Conservation (phyloP, 1,140 invertebrate species). For the Diabrotica virgifera region DNA sequence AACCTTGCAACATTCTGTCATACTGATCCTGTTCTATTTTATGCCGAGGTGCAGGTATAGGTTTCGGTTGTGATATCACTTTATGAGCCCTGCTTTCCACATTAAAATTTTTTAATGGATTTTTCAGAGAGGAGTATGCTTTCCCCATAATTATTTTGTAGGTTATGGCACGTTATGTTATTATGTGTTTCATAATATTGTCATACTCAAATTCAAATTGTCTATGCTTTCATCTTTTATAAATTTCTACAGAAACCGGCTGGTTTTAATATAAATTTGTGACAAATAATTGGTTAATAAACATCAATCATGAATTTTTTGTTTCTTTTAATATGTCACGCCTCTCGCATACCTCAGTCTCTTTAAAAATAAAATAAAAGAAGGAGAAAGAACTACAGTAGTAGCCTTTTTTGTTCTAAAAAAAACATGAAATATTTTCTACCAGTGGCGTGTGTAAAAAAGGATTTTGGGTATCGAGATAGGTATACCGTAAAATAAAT, state of each 20-base stretch:
- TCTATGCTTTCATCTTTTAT: no score
- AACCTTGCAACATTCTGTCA: constrained; percentile 59
- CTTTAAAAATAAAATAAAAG: constrained; percentile 22
- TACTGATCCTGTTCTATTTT: constrained; percentile 58
- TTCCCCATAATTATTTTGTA: constrained; percentile 52
- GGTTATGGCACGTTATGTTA: constrained; percentile 29
- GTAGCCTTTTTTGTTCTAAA: constrained; percentile 21
- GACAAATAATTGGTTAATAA: constrained; percentile 8
- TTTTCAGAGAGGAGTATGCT: constrained; percentile 49
- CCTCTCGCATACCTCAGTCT: constrained; percentile 16
- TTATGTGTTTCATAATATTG: background rate
- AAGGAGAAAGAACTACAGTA: constrained; percentile 17
- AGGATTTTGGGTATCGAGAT: no score
- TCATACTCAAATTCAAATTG: background rate
- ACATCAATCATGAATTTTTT: constrained; percentile 4
- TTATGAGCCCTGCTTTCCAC: constrained; percentile 68
- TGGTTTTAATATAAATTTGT: constrained; percentile 2
- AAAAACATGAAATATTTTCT: constrained; percentile 21
- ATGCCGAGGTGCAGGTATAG: constrained; percentile 61
- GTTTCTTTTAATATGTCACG: constrained; percentile 12
- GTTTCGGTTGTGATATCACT: constrained; percentile 65
- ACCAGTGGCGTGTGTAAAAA: constrained; percentile 8
- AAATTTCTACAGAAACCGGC: background rate
- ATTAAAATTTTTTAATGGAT: constrained; percentile 61
- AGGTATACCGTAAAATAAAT: no score